These are phyloP conservation scores for Stichopus horrens DNA, from an alignment of 53 echinoderm and acorn worm genomes.

Conservation along the genomic window DNA sequence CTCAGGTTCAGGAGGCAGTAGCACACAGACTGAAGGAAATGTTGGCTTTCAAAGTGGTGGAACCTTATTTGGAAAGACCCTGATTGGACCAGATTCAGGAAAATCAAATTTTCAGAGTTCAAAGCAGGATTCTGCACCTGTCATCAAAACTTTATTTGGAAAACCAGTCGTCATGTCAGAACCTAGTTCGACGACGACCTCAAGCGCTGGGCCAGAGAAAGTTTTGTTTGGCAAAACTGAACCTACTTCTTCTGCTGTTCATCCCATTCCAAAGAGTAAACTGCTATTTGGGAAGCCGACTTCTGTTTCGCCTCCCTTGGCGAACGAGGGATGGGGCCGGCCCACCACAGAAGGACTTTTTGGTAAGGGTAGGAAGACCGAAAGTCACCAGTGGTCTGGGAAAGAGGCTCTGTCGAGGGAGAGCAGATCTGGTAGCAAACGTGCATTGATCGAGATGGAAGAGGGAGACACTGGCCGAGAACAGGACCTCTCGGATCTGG, in stretches of 20 bases:
- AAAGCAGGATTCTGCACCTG: not conserved
- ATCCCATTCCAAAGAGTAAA: not conserved
- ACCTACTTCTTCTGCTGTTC: not conserved
- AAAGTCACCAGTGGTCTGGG: not conserved
- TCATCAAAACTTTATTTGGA: not conserved
- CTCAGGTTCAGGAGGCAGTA: not conserved
- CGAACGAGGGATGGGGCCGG: not conserved
- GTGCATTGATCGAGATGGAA: conserved; percentile 41
- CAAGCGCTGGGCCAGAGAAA: not conserved
- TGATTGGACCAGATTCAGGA: not conserved
- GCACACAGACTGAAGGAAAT: not conserved
- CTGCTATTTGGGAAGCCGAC: conserved; percentile 33
- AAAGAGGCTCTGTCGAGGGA: not conserved
- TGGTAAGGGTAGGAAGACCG: not conserved
- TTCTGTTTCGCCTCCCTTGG: not conserved
- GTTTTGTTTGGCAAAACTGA: not conserved
- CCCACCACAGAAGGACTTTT: not conserved
- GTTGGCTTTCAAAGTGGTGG: not conserved
- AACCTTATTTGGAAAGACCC: not conserved
- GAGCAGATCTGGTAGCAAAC: not conserved
- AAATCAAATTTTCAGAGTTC: not conserved
- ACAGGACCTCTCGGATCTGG: conserved; percentile 74
- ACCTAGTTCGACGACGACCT: not conserved
- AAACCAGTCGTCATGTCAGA: not conserved
- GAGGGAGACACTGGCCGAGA: conserved; percentile 23